phyloP scores from a whole-genome alignment of 2,888 invertebrate species.

The Drosophila nigritarsus region DNA sequence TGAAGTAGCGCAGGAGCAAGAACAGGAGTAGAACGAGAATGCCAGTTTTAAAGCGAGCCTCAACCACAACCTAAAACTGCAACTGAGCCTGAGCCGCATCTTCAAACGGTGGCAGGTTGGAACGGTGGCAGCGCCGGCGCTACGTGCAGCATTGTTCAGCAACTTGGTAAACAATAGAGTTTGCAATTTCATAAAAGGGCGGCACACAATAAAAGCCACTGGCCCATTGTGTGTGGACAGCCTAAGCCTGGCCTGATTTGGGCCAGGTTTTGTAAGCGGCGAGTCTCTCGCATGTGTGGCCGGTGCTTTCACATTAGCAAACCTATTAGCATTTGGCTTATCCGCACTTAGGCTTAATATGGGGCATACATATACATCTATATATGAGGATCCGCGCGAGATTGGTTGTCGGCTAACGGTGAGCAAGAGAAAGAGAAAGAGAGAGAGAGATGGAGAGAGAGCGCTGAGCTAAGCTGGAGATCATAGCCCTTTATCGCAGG shows the following conservation, averaged over 20 bases:
- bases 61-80: background rate
- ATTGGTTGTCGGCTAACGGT: constrained; percentile 52
- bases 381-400: constrained; percentile 41
- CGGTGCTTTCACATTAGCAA: constrained; percentile 66
- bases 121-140: constrained; percentile 72
- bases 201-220: constrained; percentile 73
- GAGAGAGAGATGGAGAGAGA: background rate
- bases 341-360: constrained; percentile 68
- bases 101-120: constrained; percentile 4
- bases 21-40: background rate
- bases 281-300: constrained; percentile 41
- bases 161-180: constrained; percentile 66
- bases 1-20: constrained; percentile 19
- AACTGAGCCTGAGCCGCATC: background rate
- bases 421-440: background rate
- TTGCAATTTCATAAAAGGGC: constrained; percentile 26
- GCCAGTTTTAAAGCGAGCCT: background rate
- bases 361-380: background rate
- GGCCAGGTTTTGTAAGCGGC: background rate
- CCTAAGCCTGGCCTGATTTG: constrained; percentile 41
- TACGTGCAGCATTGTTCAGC: constrained; percentile 62
- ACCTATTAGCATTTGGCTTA: constrained; percentile 75
- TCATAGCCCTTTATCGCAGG: constrained; percentile 68
- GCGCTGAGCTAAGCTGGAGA: constrained; percentile 19
- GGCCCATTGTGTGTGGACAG: constrained; percentile 36